A percentile compares a stretch with the other conserved stretches of the same genome.
These are phyloP conservation scores for Mellilla xanthometata DNA, from an alignment of 2,888 invertebrate species.

Conservation along the genomic window DNA sequence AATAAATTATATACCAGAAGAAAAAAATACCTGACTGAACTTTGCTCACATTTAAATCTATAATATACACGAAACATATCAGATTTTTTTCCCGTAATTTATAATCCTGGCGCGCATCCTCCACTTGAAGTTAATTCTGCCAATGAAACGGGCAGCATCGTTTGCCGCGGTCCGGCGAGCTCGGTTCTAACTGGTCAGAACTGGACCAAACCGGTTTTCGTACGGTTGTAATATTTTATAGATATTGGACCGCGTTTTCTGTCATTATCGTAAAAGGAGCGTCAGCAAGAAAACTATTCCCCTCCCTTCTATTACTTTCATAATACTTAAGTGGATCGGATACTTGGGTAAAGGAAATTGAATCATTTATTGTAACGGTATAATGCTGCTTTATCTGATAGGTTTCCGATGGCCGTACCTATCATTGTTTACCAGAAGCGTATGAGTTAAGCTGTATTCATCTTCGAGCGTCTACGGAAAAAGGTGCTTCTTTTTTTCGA, in stretches of 20 bases:
- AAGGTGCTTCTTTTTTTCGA: too few relatives aligned
- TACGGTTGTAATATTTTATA: conserved; percentile 70
- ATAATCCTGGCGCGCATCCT: conserved; percentile 18
- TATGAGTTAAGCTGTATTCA: conserved; percentile 46
- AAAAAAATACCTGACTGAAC: too few relatives aligned
- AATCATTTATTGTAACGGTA: conserved; percentile 79
- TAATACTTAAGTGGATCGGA: conserved; percentile 81
- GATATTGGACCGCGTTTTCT: conserved; percentile 79
- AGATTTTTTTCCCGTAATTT: background rate
- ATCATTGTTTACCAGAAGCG: conserved; percentile 60
- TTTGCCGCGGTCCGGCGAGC: conserved; percentile 34
- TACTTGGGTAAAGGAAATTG: conserved; percentile 79
- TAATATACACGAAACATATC: too few relatives aligned
- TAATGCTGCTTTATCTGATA: conserved; percentile 76
- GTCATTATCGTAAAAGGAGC: conserved; percentile 81
- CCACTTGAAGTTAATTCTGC: conserved; percentile 62
- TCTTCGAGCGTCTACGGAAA: conserved; percentile 7
- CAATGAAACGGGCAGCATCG: conserved; percentile 51
- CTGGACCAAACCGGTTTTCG: conserved; percentile 33
- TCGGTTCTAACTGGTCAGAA: conserved; percentile 31
- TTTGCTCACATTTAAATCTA: too few relatives aligned
- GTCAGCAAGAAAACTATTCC: conserved; percentile 81
- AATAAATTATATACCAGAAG: too few relatives aligned
- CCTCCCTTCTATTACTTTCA: conserved; percentile 76
- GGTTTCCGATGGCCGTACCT: conserved; percentile 66